Conservation (phyloP, 2,797 vertebrate genomes). For the Halcyon badia region DNA sequence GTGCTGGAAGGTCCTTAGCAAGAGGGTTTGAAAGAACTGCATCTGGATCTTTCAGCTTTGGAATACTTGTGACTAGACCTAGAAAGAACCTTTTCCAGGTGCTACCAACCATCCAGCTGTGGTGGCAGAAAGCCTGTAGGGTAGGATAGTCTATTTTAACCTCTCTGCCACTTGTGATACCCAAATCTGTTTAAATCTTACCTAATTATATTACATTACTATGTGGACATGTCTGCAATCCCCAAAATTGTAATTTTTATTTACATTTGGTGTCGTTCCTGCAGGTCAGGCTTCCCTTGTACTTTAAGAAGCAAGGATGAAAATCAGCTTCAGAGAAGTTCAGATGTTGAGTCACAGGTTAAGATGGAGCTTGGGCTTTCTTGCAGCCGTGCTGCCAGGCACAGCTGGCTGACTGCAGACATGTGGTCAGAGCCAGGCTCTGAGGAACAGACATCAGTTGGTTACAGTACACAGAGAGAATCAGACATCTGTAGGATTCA, state of each 20-base stretch:
- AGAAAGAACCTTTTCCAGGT: background rate
- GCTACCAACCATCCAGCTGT: background rate
- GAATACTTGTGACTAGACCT: background rate
- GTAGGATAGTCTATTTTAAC: background rate
- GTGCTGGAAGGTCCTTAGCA: background rate
- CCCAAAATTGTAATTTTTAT: background rate
- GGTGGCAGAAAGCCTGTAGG: background rate
- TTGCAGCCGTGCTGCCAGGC: fast-evolving
- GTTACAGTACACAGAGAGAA: background rate
- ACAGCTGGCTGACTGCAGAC: background rate
- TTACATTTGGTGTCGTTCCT: background rate
- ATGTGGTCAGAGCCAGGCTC: background rate
- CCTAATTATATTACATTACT: background rate
- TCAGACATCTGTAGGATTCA: background rate
- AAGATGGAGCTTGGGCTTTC: background rate
- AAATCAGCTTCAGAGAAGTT: background rate
- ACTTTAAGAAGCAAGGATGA: background rate
- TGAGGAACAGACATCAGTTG: background rate
- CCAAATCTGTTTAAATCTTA: background rate
- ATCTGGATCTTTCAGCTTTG: background rate
- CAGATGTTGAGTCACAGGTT: background rate
- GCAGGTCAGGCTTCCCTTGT: background rate
- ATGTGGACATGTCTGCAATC: fast-evolving
- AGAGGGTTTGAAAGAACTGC: background rate
- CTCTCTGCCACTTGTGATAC: background rate